phyloP scores from a whole-genome alignment of 2,888 invertebrate species.

The Caenorhabditis panamensis region DNA sequence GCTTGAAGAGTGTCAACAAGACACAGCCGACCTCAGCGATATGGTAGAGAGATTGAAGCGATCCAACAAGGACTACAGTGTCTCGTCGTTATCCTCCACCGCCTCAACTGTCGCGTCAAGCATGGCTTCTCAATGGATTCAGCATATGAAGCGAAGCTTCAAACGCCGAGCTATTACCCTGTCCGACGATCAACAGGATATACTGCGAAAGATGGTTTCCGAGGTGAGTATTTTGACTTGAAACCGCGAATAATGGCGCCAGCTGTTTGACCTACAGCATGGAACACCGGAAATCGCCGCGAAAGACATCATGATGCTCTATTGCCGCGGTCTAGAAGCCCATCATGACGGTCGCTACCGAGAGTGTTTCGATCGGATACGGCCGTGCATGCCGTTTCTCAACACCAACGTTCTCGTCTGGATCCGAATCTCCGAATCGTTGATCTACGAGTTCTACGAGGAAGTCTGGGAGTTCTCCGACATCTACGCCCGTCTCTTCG shows the following conservation, averaged over 20 bases:
- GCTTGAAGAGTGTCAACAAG: constrained; percentile 12
- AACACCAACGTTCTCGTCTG: constrained; percentile 46
- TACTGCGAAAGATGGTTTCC: constrained; percentile 16
- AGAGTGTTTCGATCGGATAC: constrained; percentile 34
- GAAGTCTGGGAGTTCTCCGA: constrained; percentile 49
- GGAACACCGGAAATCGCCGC: constrained; percentile 12
- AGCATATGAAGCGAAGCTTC: constrained; percentile 34
- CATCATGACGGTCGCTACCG: constrained; percentile 53
- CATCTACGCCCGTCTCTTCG: constrained; percentile 39
- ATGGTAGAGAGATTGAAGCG: constrained; percentile 9
- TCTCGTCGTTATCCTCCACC: constrained; percentile 12
- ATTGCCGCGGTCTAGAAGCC: constrained; percentile 40
- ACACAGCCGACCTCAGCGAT: constrained; percentile 13
- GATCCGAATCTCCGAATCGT: constrained; percentile 53
- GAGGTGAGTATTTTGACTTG: constrained; percentile 33
- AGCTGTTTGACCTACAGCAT: constrained; percentile 33
- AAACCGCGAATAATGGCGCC: constrained; percentile 33
- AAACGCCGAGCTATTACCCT: constrained; percentile 21
- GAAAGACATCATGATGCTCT: constrained; percentile 35
- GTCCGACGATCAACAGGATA: constrained; percentile 38
- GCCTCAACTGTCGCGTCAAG: constrained; percentile 34
- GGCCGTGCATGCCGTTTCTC: constrained; percentile 45
- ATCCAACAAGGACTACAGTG: constrained; percentile 6
- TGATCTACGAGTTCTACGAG: constrained; percentile 55
- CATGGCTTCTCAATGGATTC: constrained; percentile 41